Percentiles rank a stretch among this genome's conserved stretches.
Evolutionary conservation across 2,113 vertebrate genomes (phyloP).

Genomic region (Ovis canadensis): DNA sequence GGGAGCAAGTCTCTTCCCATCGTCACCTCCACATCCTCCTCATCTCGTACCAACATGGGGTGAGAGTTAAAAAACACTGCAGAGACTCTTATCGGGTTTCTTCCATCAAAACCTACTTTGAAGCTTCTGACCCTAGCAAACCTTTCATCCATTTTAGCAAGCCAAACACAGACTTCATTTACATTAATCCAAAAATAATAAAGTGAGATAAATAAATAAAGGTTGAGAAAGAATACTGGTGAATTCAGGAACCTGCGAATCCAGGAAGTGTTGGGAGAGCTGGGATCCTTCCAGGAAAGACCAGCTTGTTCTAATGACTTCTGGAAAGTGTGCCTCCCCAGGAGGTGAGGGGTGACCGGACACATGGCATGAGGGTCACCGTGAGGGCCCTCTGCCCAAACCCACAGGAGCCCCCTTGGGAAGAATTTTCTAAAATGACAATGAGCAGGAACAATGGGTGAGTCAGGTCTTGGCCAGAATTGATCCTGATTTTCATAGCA

Average conservation of each 20-base stretch:
- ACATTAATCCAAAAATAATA: neutral
- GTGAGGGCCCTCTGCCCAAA: slow-evolving; percentile 33
- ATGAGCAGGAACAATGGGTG: slow-evolving; percentile 73
- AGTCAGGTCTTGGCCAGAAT: slow-evolving; percentile 78
- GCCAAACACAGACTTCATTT: neutral
- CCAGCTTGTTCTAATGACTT: slow-evolving; percentile 35
- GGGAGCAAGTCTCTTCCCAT: too few species aligned
- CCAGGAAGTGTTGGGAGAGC: neutral
- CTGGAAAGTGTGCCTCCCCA: slow-evolving; percentile 14
- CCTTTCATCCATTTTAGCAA: neutral
- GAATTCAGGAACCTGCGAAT: neutral
- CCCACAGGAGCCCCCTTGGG: slow-evolving; percentile 53
- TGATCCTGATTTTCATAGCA: slow-evolving; percentile 72
- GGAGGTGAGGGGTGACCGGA: slow-evolving; percentile 64
- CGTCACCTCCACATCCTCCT: accelerated
- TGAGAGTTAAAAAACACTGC: neutral
- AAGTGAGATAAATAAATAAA: neutral
- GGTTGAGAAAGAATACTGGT: neutral
- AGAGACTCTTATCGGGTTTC: neutral
- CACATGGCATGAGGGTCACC: slow-evolving; percentile 55
- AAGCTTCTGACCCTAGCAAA: neutral
- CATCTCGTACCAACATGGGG: accelerated
- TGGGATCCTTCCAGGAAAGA: neutral
- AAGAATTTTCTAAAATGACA: slow-evolving; percentile 79
- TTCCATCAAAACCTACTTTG: neutral